Conservation (phyloP, 2,113 vertebrate species). For the Pampusana beccarii region DNA sequence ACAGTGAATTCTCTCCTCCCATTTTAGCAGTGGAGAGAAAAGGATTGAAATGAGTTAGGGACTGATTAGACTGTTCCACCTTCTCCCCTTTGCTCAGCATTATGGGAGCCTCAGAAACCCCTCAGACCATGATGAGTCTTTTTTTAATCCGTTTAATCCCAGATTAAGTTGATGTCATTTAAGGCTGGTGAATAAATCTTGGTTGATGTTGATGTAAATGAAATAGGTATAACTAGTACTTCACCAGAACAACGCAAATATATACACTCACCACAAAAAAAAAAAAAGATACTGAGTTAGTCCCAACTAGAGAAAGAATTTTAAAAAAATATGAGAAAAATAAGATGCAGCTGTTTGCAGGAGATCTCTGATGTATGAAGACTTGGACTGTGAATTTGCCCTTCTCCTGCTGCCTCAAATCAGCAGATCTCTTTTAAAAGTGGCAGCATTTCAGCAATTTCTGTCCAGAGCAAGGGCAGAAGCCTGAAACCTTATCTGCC, state of each 20-base stretch:
- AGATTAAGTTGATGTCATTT: not conserved
- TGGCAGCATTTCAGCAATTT: not conserved
- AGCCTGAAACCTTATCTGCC: not conserved
- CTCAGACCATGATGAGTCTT: not conserved
- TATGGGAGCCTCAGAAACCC: not conserved
- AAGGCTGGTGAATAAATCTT: not conserved
- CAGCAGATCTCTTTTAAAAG: not conserved
- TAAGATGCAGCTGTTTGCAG: slow-evolving; percentile 27
- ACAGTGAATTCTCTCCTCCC: not conserved
- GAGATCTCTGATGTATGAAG: slow-evolving; percentile 29
- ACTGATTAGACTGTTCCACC: not conserved
- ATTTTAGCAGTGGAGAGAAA: not conserved
- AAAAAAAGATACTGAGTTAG: not conserved
- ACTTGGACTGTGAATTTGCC: not conserved
- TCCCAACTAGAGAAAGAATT: not conserved
- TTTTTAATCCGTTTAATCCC: not conserved
- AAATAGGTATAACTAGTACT: not conserved
- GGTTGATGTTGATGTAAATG: not conserved
- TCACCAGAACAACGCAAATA: not conserved
- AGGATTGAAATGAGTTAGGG: not conserved
- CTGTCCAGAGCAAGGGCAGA: not conserved
- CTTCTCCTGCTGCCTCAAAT: not conserved
- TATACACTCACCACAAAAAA: not conserved
- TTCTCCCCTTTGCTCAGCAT: not conserved
- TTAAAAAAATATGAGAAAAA: not conserved